Evolutionary conservation across 2,888 invertebrate species (phyloP).

Genomic region (Clitarchus hookeri): DNA sequence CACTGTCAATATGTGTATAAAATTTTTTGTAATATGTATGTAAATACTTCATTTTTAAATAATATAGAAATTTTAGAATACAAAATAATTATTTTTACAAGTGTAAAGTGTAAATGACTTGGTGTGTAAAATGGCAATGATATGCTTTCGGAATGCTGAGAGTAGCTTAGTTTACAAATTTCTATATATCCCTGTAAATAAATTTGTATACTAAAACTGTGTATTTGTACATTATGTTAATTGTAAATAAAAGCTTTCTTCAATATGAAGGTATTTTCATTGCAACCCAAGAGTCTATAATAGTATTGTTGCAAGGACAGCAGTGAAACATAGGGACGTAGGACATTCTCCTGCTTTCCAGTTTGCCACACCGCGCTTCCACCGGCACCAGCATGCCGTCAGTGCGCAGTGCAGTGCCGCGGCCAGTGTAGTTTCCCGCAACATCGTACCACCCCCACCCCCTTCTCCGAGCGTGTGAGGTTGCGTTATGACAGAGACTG

Average conservation of each 20-base stretch:
- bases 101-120: conserved; percentile 3
- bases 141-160: not conserved
- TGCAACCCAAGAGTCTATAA: not conserved
- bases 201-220: not conserved
- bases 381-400: too few relatives aligned
- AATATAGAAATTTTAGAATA: not conserved
- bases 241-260: conserved; percentile 14
- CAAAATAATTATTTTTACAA: conserved; percentile 7
- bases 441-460: too few relatives aligned
- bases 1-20: not conserved
- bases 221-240: not conserved
- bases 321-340: too few relatives aligned
- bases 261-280: not conserved
- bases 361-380: too few relatives aligned
- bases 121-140: not conserved
- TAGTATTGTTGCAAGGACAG: too few relatives aligned
- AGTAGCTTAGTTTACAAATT: not conserved
- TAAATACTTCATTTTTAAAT: not conserved
- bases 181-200: not conserved
- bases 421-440: too few relatives aligned
- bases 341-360: too few relatives aligned
- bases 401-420: too few relatives aligned
- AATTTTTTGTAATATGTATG: not conserved
- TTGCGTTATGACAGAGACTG: too few relatives aligned
- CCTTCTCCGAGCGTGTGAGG: too few relatives aligned